Base-by-base conservation (phyloP, 2,113 vertebrate species). In the Oncorhynchus keta region DNA sequence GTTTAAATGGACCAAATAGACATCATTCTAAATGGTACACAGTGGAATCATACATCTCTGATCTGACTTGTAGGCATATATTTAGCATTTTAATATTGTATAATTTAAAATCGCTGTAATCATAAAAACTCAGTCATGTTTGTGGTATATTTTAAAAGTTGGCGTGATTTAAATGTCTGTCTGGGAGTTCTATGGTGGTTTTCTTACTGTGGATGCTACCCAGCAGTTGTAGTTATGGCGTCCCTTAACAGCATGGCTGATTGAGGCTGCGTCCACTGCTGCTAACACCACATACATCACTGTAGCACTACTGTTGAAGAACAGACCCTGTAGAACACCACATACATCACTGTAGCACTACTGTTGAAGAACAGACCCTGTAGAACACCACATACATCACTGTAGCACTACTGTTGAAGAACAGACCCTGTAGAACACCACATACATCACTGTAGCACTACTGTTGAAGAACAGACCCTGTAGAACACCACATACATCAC, bases 161-260 rank as follows among this genome's bases (percentile, higher is more conserved):
- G 67, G 20, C 4, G 14, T 30, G 68, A 70, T 65, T 30, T n/a
- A 22, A 32, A n/a, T 20, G 32, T 18, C 3, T 35, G 73, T 64
- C 70, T 4, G 72, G 16, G 39, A 22, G 13, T 49, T 14, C 48
- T 55, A 14, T 66, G 18, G 12, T 24, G 6, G 14, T 18, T 35
- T 2, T 76, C 95, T 96, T 92, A 99, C 97, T 75, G 95, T 94
- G 6, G 97, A 97, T 81, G 95, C 95, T 1, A 95, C 91, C 97
- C 97, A 97, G 89, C 96, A 95, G 91, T 95, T 96, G 90, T 95
- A 97, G 86, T 95, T 96, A 89, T 97, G 95, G 75, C 88, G 86
- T n/a, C 86, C 92, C 48, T 93, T 91, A 49, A 76, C 85, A 74
- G 95, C 95, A 3, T 91, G 87, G 76, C 85, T 92, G 73, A 96